These are phyloP conservation scores for Champsocephalus esox DNA, from an alignment of 2,797 vertebrate genomes.

Conservation along the genomic window DNA sequence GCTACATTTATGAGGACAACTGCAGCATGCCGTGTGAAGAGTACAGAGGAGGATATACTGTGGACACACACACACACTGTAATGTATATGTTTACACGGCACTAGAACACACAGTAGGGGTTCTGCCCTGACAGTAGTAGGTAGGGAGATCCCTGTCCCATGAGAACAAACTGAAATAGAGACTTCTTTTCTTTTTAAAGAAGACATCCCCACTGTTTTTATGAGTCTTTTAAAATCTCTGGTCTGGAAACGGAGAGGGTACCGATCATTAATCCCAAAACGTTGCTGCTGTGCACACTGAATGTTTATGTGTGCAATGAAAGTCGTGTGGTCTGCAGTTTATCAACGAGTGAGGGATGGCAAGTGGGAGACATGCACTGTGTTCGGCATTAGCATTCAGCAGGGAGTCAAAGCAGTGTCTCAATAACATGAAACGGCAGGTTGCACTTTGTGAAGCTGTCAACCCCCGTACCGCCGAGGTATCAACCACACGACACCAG, in stretches of 20 bases:
- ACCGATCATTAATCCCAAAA: conserved; percentile 54
- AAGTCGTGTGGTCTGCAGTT: conserved; percentile 48
- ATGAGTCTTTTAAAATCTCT: conserved; percentile 51
- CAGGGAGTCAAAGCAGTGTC: background rate
- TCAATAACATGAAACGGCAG: conserved; percentile 21
- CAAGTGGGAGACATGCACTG: background rate
- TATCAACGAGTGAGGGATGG: conserved; percentile 39
- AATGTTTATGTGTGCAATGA: conserved; percentile 48
- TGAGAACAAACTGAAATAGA: conserved; percentile 28
- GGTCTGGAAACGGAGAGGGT: conserved; percentile 39
- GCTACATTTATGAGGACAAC: conserved; percentile 47
- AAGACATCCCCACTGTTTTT: conserved; percentile 52
- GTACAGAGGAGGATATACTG: conserved; percentile 32
- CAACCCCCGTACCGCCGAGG: background rate
- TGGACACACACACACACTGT: conserved; percentile 10
- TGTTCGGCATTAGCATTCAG: background rate
- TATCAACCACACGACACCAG: background rate
- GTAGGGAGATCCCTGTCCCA: conserved; percentile 14
- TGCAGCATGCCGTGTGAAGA: conserved; percentile 16
- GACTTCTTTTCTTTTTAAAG: background rate
- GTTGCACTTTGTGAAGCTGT: conserved; percentile 4
- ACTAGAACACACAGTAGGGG: conserved; percentile 27
- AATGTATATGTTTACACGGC: conserved; percentile 40
- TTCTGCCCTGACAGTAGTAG: conserved; percentile 30
- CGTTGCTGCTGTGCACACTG: conserved; percentile 21